Evolutionary conservation across 1,140 invertebrate genomes (phyloP).

Genomic region (Aleiodes sp.): DNA sequence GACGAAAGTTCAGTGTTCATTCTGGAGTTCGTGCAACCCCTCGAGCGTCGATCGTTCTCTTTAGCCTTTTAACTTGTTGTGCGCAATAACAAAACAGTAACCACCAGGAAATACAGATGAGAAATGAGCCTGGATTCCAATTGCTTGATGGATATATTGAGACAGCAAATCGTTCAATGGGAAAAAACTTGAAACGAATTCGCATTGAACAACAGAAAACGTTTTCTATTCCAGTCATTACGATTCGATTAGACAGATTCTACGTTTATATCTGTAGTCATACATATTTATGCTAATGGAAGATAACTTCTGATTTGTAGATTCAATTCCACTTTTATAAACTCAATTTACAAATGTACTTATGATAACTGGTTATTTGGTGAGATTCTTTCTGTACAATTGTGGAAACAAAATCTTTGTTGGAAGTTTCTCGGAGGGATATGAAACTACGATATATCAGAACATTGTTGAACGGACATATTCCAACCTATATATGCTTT

Average conservation of each 20-base stretch:
- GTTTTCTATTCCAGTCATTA: not conserved
- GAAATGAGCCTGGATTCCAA: slow-evolving; percentile 4
- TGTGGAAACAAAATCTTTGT: not conserved
- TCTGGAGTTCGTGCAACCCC: not conserved
- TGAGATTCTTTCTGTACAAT: not conserved
- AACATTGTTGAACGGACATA: slow-evolving; percentile 22
- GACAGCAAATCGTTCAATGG: slow-evolving; percentile 12
- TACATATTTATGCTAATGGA: slow-evolving; percentile 9
- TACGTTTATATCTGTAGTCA: not conserved
- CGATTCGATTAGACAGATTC: slow-evolving; percentile 6
- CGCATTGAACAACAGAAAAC: slow-evolving; percentile 9
- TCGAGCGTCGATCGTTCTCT: not conserved
- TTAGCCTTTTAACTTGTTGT: not conserved
- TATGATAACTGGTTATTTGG: not conserved
- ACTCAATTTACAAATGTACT: not conserved
- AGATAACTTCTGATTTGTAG: not conserved
- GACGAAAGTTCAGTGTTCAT: not conserved
- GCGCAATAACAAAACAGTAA: not conserved
- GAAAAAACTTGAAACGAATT: slow-evolving; percentile 8
- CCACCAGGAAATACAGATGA: slow-evolving; percentile 12
- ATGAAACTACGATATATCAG: slow-evolving; percentile 29
- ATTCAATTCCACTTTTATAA: not conserved
- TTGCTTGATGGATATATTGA: slow-evolving; percentile 11
- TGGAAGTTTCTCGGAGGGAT: not conserved
- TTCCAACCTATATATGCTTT: slow-evolving; percentile 9